phyloP scores from a whole-genome alignment of 2,113 vertebrate species.

The Xyliphius kryptos region DNA sequence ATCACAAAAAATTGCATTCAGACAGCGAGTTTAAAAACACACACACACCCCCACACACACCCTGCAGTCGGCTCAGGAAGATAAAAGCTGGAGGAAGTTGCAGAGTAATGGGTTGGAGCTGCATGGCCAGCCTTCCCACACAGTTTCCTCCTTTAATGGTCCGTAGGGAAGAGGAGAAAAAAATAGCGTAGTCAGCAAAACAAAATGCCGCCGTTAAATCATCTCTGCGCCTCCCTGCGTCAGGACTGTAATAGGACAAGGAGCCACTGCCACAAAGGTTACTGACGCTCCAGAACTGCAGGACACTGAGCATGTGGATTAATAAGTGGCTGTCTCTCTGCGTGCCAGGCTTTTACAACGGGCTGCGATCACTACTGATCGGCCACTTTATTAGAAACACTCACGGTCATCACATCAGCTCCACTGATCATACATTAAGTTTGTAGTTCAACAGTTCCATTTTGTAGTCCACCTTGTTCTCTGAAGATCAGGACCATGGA shows the following conservation, averaged over 20 bases:
- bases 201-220: conserved; percentile 95
- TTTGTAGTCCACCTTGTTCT: too few relatives aligned
- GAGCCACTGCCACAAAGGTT: conserved; percentile 83
- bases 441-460: too few relatives aligned
- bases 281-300: conserved; percentile 74
- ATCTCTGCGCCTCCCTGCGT: conserved; percentile 73
- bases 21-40: too few relatives aligned
- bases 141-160: conserved; percentile 33
- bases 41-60: conserved; percentile 14
- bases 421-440: too few relatives aligned
- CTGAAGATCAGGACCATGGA: too few relatives aligned
- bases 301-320: conserved; percentile 25
- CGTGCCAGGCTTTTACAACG: too few relatives aligned
- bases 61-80: conserved; percentile 40
- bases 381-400: too few relatives aligned
- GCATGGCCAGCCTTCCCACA: conserved; percentile 69
- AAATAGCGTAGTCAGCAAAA: conserved; percentile 79
- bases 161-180: background rate
- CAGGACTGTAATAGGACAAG: conserved; percentile 82
- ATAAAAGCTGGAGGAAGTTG: conserved; percentile 46
- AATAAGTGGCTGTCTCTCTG: too few relatives aligned
- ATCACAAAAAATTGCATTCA: too few relatives aligned
- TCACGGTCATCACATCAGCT: too few relatives aligned
- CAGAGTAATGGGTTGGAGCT: conserved; percentile 67
- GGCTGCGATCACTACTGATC: too few relatives aligned